phyloP scores from a whole-genome alignment of 2,113 vertebrate genomes.

The Cyanistes caeruleus region DNA sequence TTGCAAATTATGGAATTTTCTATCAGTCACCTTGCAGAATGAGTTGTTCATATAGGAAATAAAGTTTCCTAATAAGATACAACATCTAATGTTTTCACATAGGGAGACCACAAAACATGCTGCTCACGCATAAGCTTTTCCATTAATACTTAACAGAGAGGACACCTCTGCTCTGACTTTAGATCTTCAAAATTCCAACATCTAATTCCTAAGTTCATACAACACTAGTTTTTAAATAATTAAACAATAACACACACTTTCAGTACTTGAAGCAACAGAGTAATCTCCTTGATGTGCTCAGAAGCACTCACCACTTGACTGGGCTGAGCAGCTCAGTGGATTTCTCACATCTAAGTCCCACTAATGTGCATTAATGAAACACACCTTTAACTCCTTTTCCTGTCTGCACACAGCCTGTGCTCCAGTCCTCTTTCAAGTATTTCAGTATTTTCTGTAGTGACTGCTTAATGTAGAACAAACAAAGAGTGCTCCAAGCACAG shows the following conservation, averaged over 20 bases:
- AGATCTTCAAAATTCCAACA: neutral
- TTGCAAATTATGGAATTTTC: neutral
- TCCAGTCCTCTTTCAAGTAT: neutral
- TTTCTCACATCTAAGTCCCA: neutral
- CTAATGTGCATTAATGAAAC: neutral
- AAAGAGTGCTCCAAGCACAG: neutral
- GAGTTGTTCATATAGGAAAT: neutral
- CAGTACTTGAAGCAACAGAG: neutral
- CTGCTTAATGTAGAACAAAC: neutral
- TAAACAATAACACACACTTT: neutral
- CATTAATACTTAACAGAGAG: neutral
- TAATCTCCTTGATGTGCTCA: neutral
- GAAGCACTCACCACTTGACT: neutral
- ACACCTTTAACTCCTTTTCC: neutral
- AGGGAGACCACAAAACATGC: accelerated
- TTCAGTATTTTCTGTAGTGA: neutral
- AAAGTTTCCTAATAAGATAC: neutral
- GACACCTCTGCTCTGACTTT: neutral
- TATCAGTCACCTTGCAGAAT: neutral
- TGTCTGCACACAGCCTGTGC: neutral
- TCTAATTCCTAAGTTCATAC: neutral
- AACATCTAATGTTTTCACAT: neutral
- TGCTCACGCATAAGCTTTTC: neutral
- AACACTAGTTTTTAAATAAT: neutral
- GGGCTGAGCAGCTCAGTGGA: neutral